Conservation (phyloP, 2,113 vertebrate genomes). For the Sialia sialis region DNA sequence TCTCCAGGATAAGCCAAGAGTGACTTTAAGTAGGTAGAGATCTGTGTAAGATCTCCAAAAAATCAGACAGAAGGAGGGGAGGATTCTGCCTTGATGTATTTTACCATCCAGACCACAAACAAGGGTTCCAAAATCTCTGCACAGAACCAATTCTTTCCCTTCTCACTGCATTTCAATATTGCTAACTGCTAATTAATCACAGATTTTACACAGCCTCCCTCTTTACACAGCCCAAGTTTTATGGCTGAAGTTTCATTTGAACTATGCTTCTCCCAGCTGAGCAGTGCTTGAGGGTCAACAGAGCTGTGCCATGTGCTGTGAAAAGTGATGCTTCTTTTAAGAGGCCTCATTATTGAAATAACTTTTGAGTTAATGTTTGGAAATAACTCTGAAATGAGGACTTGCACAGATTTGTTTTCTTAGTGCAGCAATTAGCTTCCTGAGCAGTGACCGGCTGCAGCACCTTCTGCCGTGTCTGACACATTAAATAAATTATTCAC, state of each 20-base stretch:
- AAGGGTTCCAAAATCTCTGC: not conserved
- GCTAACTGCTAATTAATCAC: constrained; percentile 29
- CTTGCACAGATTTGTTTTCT: constrained; percentile 59
- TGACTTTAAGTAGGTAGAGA: not conserved
- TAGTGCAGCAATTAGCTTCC: constrained; percentile 43
- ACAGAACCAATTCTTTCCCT: not conserved
- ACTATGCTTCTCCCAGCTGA: not conserved
- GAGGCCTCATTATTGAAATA: constrained; percentile 29
- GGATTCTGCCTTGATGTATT: not conserved
- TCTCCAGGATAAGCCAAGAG: not conserved
- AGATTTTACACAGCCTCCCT: not conserved
- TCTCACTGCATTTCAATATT: not conserved
- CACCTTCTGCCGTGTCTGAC: constrained; percentile 52
- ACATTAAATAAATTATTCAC: constrained; percentile 53
- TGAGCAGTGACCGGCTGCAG: constrained; percentile 14
- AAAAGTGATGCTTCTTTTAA: constrained; percentile 41
- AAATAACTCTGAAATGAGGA: constrained; percentile 53
- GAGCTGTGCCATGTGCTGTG: not conserved
- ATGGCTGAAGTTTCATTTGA: constrained; percentile 8
- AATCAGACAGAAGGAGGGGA: not conserved
- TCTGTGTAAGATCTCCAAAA: not conserved
- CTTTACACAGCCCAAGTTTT: not conserved
- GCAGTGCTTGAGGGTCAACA: constrained; percentile 16
- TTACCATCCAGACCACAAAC: not conserved
- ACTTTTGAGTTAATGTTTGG: constrained; percentile 40